Conservation (phyloP, 2,113 vertebrate species). For the Stomatorhinus ivindoensis region DNA sequence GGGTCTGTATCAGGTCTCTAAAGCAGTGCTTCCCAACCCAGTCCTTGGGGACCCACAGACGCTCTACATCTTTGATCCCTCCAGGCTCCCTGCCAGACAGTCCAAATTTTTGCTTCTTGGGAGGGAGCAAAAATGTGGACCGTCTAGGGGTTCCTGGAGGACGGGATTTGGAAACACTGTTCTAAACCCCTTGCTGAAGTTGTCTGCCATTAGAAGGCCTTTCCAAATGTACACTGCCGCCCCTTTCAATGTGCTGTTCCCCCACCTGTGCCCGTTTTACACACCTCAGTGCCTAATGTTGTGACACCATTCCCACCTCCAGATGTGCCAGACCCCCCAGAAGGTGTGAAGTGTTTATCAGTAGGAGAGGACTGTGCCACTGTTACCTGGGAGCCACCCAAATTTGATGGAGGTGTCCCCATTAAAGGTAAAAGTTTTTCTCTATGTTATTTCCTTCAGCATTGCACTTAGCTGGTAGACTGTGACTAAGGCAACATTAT, state of each 20-base stretch:
- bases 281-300: not conserved
- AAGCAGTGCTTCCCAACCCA: too few species aligned
- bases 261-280: not conserved
- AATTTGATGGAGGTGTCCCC: slow-evolving; percentile 72
- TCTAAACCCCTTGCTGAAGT: not conserved
- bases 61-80: too few species aligned
- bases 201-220: not conserved
- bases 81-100: too few species aligned
- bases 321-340: slow-evolving; percentile 82
- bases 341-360: slow-evolving; percentile 60
- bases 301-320: not conserved
- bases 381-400: slow-evolving; percentile 71
- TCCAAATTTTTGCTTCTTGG: not conserved
- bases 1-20: slow-evolving; percentile 49
- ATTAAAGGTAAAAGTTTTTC: slow-evolving; percentile 60
- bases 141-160: not conserved
- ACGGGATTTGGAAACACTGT: not conserved
- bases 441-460: not conserved
- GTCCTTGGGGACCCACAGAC: too few species aligned
- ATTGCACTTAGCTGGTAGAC: not conserved
- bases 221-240: not conserved
- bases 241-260: not conserved
- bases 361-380: slow-evolving; percentile 77
- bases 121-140: not conserved
- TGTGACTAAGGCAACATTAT: not conserved